phyloP scores from a whole-genome alignment of 2,888 invertebrate genomes.

The Melipona bicolor region DNA sequence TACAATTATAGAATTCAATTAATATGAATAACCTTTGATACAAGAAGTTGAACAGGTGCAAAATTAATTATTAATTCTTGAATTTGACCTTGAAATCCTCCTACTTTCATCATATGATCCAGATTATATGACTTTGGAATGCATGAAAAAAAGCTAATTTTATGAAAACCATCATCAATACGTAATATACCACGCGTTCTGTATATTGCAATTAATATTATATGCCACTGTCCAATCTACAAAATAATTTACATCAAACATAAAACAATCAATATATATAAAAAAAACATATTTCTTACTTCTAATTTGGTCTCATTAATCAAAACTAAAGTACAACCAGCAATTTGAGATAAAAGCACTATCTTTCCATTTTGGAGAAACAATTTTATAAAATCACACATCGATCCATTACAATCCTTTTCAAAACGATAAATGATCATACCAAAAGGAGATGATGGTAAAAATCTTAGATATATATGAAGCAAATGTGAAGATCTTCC shows the following conservation, averaged over 20 bases:
- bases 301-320: conserved; percentile 53
- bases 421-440: conserved; percentile 83
- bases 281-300: conserved; percentile 37
- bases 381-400: conserved; percentile 75
- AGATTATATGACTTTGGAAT: conserved; percentile 83
- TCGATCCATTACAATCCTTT: conserved; percentile 80
- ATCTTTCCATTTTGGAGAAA: conserved; percentile 65
- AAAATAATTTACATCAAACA: not conserved
- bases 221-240: conserved; percentile 84
- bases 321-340: conserved; percentile 57
- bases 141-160: conserved; percentile 81
- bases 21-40: conserved; percentile 47
- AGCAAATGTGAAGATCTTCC: conserved; percentile 83
- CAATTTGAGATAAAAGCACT: conserved; percentile 57
- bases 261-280: not conserved
- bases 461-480: conserved; percentile 85
- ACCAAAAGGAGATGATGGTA: conserved; percentile 84
- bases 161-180: conserved; percentile 83
- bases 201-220: conserved; percentile 83
- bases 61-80: conserved; percentile 85
- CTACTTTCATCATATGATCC: conserved; percentile 83
- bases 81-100: conserved; percentile 85
- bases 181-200: conserved; percentile 83
- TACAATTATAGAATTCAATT: not conserved
- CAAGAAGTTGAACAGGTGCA: conserved; percentile 81